Conservation (phyloP, 2,888 invertebrate species). For the Lathronympha strigana region DNA sequence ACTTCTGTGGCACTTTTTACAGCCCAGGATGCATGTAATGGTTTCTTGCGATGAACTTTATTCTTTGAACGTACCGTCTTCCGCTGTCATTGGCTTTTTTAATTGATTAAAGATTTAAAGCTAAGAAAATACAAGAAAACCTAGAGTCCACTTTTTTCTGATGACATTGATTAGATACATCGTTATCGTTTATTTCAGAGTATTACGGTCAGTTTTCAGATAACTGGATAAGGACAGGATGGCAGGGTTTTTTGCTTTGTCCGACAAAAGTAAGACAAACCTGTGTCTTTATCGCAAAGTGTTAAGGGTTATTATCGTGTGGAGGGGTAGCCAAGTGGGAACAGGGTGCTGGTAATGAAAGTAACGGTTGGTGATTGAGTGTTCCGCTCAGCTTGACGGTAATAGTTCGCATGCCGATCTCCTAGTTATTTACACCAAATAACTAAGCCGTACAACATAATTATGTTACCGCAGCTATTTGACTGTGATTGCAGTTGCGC, state of each 20-base stretch:
- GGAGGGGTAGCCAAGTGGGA: background rate
- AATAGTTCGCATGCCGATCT: constrained; percentile 24
- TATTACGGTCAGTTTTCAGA: background rate
- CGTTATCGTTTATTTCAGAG: constrained; percentile 1
- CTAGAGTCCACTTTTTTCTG: constrained; percentile 12
- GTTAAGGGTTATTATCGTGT: constrained; percentile 4
- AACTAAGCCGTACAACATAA: constrained; percentile 11
- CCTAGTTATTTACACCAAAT: constrained; percentile 20
- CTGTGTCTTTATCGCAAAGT: background rate
- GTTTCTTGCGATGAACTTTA: constrained; percentile 31
- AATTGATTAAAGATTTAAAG: constrained; percentile 21
- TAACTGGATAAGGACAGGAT: constrained; percentile 18
- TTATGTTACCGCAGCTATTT: background rate
- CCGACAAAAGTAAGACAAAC: background rate
- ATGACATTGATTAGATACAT: constrained; percentile 15
- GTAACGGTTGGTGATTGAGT: constrained; percentile 27
- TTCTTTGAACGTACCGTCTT: constrained; percentile 34
- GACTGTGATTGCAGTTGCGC: background rate
- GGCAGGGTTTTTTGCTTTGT: constrained; percentile 6
- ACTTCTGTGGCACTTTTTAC: constrained; percentile 24
- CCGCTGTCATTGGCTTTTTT: constrained; percentile 19
- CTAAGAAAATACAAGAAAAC: constrained; percentile 19
- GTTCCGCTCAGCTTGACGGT: constrained; percentile 24
- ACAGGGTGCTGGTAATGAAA: constrained; percentile 21
- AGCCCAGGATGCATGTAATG: constrained; percentile 20